These are phyloP conservation scores for Actinia tenebrosa DNA, from an alignment of 64 coral and sea anemone species.

Conservation along the genomic window DNA sequence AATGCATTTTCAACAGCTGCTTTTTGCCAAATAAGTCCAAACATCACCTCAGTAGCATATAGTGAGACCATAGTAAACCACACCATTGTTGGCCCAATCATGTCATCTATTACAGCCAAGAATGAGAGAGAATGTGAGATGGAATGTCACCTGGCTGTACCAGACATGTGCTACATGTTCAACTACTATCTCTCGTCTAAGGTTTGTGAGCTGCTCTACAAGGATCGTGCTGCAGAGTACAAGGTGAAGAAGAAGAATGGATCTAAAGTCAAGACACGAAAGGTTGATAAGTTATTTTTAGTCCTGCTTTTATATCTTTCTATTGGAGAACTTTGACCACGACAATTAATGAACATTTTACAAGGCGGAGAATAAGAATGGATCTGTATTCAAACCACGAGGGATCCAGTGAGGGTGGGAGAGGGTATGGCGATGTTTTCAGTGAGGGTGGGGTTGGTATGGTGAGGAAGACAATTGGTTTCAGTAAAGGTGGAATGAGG, in stretches of 20 bases:
- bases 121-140: neutral
- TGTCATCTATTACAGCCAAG: neutral
- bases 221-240: neutral
- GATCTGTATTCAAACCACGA: neutral
- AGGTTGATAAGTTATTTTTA: neutral
- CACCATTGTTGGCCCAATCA: neutral
- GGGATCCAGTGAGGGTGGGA: no score
- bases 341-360: neutral
- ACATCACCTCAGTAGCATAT: neutral
- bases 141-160: neutral
- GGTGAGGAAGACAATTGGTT: no score
- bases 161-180: neutral
- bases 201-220: slow-evolving; percentile 10
- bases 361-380: neutral
- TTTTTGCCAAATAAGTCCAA: neutral
- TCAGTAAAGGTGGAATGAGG: no score
- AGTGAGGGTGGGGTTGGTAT: no score
- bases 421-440: no score
- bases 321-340: no score
- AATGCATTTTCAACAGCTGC: neutral
- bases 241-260: neutral
- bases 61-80: neutral
- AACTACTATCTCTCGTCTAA: neutral
- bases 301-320: no score
- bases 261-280: neutral